These are phyloP conservation scores for Hippocampus guttulatus DNA, from an alignment of 2,113 vertebrate species.

Conservation along the genomic window DNA sequence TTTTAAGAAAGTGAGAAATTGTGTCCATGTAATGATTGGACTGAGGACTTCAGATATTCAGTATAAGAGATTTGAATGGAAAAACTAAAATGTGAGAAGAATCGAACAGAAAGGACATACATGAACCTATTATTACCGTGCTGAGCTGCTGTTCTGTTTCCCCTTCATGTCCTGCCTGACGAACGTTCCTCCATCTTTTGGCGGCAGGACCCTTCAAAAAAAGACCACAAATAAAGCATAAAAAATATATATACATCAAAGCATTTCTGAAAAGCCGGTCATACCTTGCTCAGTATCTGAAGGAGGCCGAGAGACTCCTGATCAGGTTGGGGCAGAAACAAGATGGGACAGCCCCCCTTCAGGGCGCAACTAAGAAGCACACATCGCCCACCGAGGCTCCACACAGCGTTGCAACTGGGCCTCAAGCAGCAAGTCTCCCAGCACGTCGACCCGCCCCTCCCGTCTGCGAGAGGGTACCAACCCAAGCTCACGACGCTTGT, in stretches of 20 bases:
- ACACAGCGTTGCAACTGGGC: slow-evolving; percentile 67
- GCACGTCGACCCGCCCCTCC: slow-evolving; percentile 57
- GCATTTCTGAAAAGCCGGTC: background rate
- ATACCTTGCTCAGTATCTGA: slow-evolving; percentile 64
- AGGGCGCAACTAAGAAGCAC: slow-evolving; percentile 65
- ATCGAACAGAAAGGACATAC: no score
- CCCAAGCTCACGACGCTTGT: slow-evolving; percentile 62
- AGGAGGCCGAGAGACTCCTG: slow-evolving; percentile 68
- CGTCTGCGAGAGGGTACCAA: slow-evolving; percentile 66
- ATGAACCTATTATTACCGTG: slow-evolving; percentile 33
- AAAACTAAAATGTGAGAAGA: no score
- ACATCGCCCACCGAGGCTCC: slow-evolving; percentile 70
- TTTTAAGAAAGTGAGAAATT: background rate
- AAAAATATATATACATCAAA: background rate
- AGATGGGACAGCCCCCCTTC: slow-evolving; percentile 52
- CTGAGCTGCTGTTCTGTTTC: background rate
- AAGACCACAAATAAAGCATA: background rate
- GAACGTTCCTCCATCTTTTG: slow-evolving; percentile 26
- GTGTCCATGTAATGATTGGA: no score
- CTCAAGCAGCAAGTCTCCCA: slow-evolving; percentile 73
- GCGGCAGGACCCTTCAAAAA: slow-evolving; percentile 27
- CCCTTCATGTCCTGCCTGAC: background rate
- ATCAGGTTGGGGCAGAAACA: slow-evolving; percentile 57
- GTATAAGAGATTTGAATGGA: background rate
- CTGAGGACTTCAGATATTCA: no score